Percentiles rank a stretch among this genome's conserved stretches.
These are phyloP conservation scores for Dendrolimus houi DNA, from an alignment of 2,888 invertebrate genomes.

Conservation along the genomic window DNA sequence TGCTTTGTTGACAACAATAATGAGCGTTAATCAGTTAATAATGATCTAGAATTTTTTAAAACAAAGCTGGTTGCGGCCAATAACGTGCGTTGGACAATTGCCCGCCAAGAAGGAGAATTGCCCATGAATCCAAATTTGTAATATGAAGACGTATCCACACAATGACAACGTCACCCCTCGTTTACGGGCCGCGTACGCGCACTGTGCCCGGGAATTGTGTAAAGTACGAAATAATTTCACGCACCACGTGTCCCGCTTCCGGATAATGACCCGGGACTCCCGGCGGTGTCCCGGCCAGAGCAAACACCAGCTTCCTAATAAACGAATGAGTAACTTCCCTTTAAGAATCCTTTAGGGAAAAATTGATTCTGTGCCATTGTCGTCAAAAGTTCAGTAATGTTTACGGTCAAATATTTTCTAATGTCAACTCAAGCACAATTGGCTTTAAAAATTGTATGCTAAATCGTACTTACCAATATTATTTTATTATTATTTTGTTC, in stretches of 20 bases:
- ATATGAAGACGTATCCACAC: slow-evolving; percentile 27
- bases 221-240: slow-evolving; percentile 77
- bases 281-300: slow-evolving; percentile 35
- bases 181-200: slow-evolving; percentile 53
- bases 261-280: slow-evolving; percentile 66
- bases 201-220: slow-evolving; percentile 56
- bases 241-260: slow-evolving; percentile 66
- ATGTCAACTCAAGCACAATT: too few species aligned
- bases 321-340: slow-evolving; percentile 14
- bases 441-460: too few species aligned
- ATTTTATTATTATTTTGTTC: too few species aligned
- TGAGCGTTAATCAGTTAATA: too few species aligned
- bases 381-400: slow-evolving; percentile 17
- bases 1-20: too few species aligned
- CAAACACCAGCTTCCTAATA: slow-evolving; percentile 29
- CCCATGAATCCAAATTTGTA: too few species aligned
- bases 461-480: too few species aligned
- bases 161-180: slow-evolving; percentile 25
- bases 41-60: too few species aligned
- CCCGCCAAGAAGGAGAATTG: too few species aligned
- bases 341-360: slow-evolving; percentile 25
- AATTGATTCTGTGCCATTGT: slow-evolving; percentile 7
- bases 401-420: background rate
- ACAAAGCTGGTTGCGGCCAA: too few species aligned
- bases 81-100: too few species aligned